phyloP scores from a whole-genome alignment of 2,888 invertebrate genomes.

The Exephanes ischioxanthus region DNA sequence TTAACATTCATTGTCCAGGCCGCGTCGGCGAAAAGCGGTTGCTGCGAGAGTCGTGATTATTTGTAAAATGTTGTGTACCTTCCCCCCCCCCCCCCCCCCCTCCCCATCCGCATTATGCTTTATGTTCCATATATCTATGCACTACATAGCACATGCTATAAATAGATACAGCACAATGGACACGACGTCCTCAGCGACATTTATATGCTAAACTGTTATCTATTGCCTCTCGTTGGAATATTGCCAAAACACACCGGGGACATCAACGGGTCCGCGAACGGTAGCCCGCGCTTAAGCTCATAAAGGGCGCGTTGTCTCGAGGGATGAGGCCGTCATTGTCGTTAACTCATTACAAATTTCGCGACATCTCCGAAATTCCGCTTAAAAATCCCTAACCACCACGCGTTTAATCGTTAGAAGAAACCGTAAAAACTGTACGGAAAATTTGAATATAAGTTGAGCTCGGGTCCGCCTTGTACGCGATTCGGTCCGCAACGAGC shows the following conservation, averaged over 20 bases:
- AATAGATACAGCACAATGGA: conserved; percentile 52
- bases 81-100: too few relatives aligned
- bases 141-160: not conserved
- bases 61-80: conserved; percentile 47
- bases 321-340: not conserved
- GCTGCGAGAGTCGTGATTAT: conserved; percentile 50
- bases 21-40: conserved; percentile 16
- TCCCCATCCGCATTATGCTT: conserved; percentile 26
- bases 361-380: too few relatives aligned
- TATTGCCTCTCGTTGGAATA: conserved; percentile 69
- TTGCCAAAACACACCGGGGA: conserved; percentile 61
- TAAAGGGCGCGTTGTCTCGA: not conserved
- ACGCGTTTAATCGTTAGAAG: not conserved
- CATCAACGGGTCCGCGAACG: conserved; percentile 35
- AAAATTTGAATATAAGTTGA: not conserved
- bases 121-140: conserved; percentile 10
- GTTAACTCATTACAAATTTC: not conserved
- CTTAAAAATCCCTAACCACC: too few relatives aligned
- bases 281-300: not conserved
- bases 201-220: conserved; percentile 74
- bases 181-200: conserved; percentile 63
- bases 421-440: not conserved
- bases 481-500: conserved; percentile 14
- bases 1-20: conserved; percentile 39
- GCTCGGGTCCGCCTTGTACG: not conserved